These are phyloP conservation scores for Agrotis ipsilon DNA, from an alignment of 2,888 invertebrate genomes.

Conservation along the genomic window DNA sequence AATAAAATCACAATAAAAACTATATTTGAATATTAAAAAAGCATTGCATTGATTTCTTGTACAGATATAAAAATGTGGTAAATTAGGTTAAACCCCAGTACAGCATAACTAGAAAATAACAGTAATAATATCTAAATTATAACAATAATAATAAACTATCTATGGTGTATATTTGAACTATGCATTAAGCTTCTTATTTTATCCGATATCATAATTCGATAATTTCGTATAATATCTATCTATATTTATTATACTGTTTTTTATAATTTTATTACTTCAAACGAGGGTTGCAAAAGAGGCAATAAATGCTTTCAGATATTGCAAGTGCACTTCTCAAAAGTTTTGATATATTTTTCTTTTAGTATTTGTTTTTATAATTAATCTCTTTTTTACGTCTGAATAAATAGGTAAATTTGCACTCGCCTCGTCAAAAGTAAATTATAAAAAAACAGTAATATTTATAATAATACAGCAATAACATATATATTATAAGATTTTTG, in stretches of 20 bases:
- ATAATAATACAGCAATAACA: slow-evolving; percentile 50
- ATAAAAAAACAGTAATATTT: slow-evolving; percentile 28
- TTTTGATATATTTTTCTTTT: not conserved
- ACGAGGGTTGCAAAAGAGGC: slow-evolving; percentile 25
- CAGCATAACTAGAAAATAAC: slow-evolving; percentile 12
- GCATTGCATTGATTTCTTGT: slow-evolving; percentile 1
- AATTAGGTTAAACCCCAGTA: slow-evolving; percentile 3
- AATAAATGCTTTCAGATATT: not conserved
- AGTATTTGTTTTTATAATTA: too few species aligned
- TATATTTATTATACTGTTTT: slow-evolving; percentile 45
- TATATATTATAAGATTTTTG: slow-evolving; percentile 10
- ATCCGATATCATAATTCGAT: slow-evolving; percentile 73
- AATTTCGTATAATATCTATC: slow-evolving; percentile 60
- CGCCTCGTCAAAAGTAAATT: slow-evolving; percentile 32
- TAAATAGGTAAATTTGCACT: not conserved
- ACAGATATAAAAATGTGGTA: not conserved
- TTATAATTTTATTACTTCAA: slow-evolving; percentile 27
- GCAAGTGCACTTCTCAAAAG: not conserved
- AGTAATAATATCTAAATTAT: slow-evolving; percentile 28
- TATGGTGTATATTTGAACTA: slow-evolving; percentile 66
- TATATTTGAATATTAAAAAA: not conserved
- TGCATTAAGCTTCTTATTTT: slow-evolving; percentile 69
- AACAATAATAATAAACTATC: slow-evolving; percentile 41
- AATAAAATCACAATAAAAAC: too few species aligned
- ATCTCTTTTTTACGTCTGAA: too few species aligned